These are phyloP conservation scores for Gobiocypris rarus DNA, from an alignment of 2,113 vertebrate species.

Conservation along the genomic window DNA sequence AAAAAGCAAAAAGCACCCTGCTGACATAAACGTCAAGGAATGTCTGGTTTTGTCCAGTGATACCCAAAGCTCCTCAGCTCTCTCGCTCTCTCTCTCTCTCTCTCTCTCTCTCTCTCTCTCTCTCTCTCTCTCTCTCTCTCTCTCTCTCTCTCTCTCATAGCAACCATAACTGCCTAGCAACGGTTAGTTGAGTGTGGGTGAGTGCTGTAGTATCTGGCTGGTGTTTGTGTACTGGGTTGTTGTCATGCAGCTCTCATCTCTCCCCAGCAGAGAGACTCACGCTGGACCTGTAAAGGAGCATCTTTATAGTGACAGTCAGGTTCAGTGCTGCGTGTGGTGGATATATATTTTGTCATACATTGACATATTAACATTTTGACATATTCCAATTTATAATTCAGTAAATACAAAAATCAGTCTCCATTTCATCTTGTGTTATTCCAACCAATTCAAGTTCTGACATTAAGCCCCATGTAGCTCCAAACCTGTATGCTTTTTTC, in stretches of 20 bases:
- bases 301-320: conserved; percentile 26
- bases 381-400: too few relatives aligned
- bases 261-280: conserved; percentile 54
- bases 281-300: conserved; percentile 36
- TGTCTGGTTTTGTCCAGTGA: conserved; percentile 62
- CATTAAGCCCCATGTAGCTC: not conserved
- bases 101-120: conserved; percentile 41
- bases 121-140: conserved; percentile 2
- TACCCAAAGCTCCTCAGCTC: conserved; percentile 56
- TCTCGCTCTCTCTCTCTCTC: not conserved
- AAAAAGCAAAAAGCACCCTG: not conserved
- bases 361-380: too few relatives aligned
- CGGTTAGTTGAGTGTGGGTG: conserved; percentile 63
- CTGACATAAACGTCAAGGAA: conserved; percentile 58
- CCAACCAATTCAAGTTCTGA: not conserved
- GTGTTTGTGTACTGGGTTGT: conserved; percentile 59
- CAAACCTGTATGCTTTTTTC: too few relatives aligned
- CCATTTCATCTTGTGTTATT: not conserved
- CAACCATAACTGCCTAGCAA: conserved; percentile 78
- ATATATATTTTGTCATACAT: too few relatives aligned
- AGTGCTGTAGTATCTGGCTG: conserved; percentile 49
- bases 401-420: not conserved
- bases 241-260: conserved; percentile 72
- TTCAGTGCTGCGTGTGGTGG: not conserved
- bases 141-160: conserved; percentile 58